Conservation (phyloP, 1,140 invertebrate genomes). For the Eciton burchellii region DNA sequence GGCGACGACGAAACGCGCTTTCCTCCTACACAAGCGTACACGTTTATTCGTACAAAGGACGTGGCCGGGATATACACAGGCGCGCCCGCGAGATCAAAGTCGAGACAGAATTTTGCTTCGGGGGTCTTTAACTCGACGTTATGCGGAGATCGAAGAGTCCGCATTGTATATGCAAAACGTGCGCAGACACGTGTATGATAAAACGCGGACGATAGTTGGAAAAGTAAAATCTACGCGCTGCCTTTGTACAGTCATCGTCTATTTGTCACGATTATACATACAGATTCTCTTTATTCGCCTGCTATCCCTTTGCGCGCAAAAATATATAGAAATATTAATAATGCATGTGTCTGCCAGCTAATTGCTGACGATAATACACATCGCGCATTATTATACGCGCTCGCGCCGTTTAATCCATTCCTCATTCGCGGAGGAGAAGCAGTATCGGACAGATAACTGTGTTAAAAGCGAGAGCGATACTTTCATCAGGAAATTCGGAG, state of each 20-base stretch:
- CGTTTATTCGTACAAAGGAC: conserved; percentile 67
- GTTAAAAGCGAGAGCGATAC: neutral
- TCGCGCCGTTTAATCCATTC: neutral
- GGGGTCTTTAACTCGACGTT: conserved; percentile 73
- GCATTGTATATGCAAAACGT: conserved; percentile 56
- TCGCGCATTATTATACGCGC: neutral
- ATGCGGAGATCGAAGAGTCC: conserved; percentile 59
- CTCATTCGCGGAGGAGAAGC: neutral
- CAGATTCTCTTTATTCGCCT: neutral
- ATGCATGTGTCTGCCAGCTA: neutral
- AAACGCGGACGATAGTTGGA: conserved; percentile 52
- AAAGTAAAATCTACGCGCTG: conserved; percentile 46
- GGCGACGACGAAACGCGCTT: conserved; percentile 50
- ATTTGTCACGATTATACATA: conserved; percentile 49
- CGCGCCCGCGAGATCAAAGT: conserved; percentile 67
- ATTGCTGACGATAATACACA: neutral
- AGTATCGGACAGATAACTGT: neutral
- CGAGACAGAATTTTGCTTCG: conserved; percentile 70
- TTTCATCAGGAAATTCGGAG: no score
- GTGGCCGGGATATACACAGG: conserved; percentile 32
- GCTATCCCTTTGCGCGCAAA: conserved; percentile 1
- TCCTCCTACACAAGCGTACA: conserved; percentile 41
- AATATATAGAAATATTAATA: conserved; percentile 15
- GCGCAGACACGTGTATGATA: conserved; percentile 10
- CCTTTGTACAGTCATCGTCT: conserved; percentile 47